phyloP scores from a whole-genome alignment of 1,140 invertebrate species.

The Lethrus apterus region DNA sequence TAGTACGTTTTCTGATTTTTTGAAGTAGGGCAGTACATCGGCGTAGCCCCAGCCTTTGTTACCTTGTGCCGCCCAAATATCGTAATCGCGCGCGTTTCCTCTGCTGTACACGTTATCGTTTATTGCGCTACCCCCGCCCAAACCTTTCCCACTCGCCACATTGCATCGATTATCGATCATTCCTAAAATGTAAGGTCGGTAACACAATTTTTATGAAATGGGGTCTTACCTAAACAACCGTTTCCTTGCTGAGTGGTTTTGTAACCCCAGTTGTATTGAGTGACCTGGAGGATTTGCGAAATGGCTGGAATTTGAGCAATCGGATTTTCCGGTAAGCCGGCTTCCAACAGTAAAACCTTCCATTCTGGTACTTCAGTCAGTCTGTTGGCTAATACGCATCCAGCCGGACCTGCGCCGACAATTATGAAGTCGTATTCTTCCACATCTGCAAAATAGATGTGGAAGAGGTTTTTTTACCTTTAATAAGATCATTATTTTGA shows the following conservation, averaged over 20 bases:
- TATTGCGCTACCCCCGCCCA: slow-evolving; percentile 69
- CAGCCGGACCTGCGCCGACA: slow-evolving; percentile 52
- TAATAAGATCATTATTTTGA: neutral
- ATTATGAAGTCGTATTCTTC: slow-evolving; percentile 47
- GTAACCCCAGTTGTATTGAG: slow-evolving; percentile 70
- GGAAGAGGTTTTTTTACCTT: neutral
- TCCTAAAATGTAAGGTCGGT: too few relatives aligned
- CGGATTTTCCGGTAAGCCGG: slow-evolving; percentile 37
- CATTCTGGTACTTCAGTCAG: slow-evolving; percentile 42
- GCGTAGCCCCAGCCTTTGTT: slow-evolving; percentile 74
- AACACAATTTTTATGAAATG: too few relatives aligned
- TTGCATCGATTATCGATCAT: slow-evolving; percentile 39
- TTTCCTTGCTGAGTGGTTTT: slow-evolving; percentile 58
- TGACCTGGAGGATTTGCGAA: slow-evolving; percentile 56
- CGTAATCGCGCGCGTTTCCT: slow-evolving; percentile 57
- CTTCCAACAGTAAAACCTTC: slow-evolving; percentile 49
- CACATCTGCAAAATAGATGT: slow-evolving; percentile 3
- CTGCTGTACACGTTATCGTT: slow-evolving; percentile 86
- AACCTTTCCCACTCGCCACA: slow-evolving; percentile 51
- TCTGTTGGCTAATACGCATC: slow-evolving; percentile 52
- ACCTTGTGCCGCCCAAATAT: slow-evolving; percentile 58
- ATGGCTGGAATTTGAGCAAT: slow-evolving; percentile 58
- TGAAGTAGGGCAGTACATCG: slow-evolving; percentile 70
- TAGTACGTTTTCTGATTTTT: slow-evolving; percentile 63
- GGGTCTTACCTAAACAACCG: slow-evolving; percentile 56